Conservation (phyloP, 2,113 vertebrate genomes). For the Prinia subflava region DNA sequence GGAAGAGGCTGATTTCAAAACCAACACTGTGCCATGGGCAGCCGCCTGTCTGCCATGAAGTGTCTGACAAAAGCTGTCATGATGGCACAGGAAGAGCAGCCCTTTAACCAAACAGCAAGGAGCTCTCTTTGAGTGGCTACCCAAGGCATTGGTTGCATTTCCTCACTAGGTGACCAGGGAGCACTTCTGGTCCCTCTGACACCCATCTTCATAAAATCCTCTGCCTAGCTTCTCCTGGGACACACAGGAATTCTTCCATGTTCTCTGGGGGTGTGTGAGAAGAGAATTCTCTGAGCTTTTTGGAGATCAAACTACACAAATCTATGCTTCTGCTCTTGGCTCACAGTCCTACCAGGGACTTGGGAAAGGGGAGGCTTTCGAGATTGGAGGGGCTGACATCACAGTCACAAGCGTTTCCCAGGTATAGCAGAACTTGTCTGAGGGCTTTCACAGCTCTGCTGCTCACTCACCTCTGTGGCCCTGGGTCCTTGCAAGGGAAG, state of each 20-base stretch:
- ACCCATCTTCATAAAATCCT: background rate
- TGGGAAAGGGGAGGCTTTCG: background rate
- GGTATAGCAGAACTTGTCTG: background rate
- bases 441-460: background rate
- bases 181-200: background rate
- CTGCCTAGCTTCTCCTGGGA: background rate
- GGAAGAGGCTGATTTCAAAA: background rate
- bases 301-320: background rate
- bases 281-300: background rate
- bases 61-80: background rate
- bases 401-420: background rate
- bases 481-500: background rate
- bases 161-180: background rate
- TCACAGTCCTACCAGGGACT: background rate
- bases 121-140: background rate
- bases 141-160: background rate
- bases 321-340: background rate
- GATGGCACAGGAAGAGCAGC: background rate
- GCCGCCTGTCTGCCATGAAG: background rate
- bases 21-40: background rate
- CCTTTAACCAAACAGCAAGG: background rate
- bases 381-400: background rate
- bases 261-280: background rate
- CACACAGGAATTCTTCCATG: background rate
- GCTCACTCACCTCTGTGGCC: background rate